phyloP scores from a whole-genome alignment of 2,888 invertebrate genomes.

The Miltochrista miniata region DNA sequence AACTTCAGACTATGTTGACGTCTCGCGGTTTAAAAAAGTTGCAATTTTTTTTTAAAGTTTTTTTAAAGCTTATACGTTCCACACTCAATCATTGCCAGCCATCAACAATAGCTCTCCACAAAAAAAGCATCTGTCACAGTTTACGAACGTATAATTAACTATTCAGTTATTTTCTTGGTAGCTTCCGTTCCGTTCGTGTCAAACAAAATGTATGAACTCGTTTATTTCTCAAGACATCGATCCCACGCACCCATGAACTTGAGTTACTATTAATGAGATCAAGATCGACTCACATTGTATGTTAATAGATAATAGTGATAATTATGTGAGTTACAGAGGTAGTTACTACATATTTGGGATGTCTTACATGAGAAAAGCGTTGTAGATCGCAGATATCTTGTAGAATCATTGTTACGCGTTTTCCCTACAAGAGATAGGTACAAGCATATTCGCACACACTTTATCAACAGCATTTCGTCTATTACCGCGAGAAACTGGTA shows the following conservation, averaged over 20 bases:
- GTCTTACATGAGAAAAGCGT: background rate
- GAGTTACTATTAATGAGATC: constrained; percentile 23
- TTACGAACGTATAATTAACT: constrained; percentile 15
- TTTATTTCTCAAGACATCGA: constrained; percentile 28
- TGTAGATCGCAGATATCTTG: no score
- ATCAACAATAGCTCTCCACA: background rate
- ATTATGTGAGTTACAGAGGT: constrained; percentile 15
- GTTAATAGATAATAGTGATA: constrained; percentile 28
- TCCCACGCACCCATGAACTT: constrained; percentile 40
- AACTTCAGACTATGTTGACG: constrained; percentile 1
- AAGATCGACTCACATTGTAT: constrained; percentile 28
- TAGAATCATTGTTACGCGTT: no score
- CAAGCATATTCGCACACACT: no score
- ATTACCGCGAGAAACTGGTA: no score
- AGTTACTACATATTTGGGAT: constrained; percentile 2
- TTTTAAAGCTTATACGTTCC: no score
- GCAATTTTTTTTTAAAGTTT: no score
- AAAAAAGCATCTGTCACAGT: constrained; percentile 3
- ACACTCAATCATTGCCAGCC: no score
- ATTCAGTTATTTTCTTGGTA: constrained; percentile 21
- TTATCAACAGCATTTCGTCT: no score
- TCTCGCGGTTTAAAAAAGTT: no score
- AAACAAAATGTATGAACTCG: constrained; percentile 1
- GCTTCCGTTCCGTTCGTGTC: constrained; percentile 13
- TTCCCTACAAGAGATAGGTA: no score